A percentile compares a stretch with the other conserved stretches of the same genome.
phyloP scores from a whole-genome alignment of 2,888 invertebrate species.

The Thecophora atra region DNA sequence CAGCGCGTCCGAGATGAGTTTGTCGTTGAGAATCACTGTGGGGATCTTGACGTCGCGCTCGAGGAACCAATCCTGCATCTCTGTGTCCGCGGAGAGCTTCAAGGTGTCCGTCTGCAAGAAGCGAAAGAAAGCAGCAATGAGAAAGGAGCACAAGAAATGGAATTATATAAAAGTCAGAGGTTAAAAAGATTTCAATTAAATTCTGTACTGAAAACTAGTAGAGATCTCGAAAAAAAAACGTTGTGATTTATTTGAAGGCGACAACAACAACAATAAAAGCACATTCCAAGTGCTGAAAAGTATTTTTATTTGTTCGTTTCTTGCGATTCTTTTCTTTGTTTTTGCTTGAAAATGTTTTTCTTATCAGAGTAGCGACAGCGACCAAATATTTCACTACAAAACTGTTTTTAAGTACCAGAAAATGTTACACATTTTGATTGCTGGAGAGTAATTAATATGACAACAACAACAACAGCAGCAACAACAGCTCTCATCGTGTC shows the following conservation, averaged over 20 bases:
- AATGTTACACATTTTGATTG: slow-evolving; percentile 2
- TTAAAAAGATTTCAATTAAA: not conserved
- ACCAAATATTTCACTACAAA: too few species aligned
- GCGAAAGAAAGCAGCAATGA: not conserved
- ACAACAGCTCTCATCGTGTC: not conserved
- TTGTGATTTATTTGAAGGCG: not conserved
- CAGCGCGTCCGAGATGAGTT: slow-evolving; percentile 75
- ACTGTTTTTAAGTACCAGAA: too few species aligned
- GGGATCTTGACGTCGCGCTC: slow-evolving; percentile 73
- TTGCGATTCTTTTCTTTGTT: not conserved
- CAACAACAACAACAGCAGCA: slow-evolving; percentile 9
- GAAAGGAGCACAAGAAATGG: too few species aligned
- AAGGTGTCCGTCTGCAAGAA: slow-evolving; percentile 73
- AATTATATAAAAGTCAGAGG: not conserved
- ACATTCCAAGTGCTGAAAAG: not conserved
- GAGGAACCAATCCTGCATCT: slow-evolving; percentile 76
- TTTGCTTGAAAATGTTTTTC: too few species aligned
- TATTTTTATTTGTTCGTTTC: not conserved
- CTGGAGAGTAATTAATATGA: not conserved
- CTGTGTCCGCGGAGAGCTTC: slow-evolving; percentile 71
- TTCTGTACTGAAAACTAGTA: not conserved
- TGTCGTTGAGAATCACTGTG: slow-evolving; percentile 84
- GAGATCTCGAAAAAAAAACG: not conserved
- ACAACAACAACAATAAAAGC: slow-evolving; percentile 13
- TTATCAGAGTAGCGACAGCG: too few species aligned